Base-by-base conservation (phyloP, 2,113 vertebrate genomes). In the Xenotilapia caudafasciata region DNA sequence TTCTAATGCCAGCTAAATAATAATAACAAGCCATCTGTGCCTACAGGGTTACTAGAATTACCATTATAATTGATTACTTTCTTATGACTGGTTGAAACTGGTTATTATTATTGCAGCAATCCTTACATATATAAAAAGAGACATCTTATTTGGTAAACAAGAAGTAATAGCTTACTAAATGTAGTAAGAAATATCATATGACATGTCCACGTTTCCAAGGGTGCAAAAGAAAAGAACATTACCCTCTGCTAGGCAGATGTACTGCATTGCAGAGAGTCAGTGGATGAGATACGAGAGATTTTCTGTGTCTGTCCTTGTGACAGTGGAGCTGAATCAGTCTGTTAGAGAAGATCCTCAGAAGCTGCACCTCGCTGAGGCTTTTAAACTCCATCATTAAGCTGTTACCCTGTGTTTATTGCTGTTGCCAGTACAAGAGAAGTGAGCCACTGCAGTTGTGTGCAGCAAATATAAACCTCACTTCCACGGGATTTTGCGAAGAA, bases 311-410 rank as follows among this genome's bases (percentile, higher is more conserved):
- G 35, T 23, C 2, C 35, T 70, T 42, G 38, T 42, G 65, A 14
- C 1, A 3, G 65, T 42, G n/a, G 65, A 2, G 38, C n/a, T 70
- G 38, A 70, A 42, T 42, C 7, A 23, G 12, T 70, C 65, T 42
- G 65, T 68, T 68, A 38, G 33, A 38, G 33, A 38, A 0, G 33
- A 23, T 70, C 7, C 65, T 65, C 31, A 65, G 31, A 65, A 0
- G 31, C 60, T 35, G 17, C 60, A 65, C 60, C 60, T 68, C 40
- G 35, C n/a, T 23, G 62, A 40, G 35, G 35, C 35, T 68, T 40
- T 40, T 40, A 68, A 21, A 68, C 35, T 9, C 62, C 62, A 68
- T 23, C 19, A 40, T 21, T 68, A 68, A 68, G 35, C 33, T 68
- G 62, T 68, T 40, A 40, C 6, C 33, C 33, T 1, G 62, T 3